Percentiles rank a stretch among this genome's conserved stretches.
phyloP scores from a whole-genome alignment of 2,797 vertebrate genomes.

The Ambastaia sidthimunki region DNA sequence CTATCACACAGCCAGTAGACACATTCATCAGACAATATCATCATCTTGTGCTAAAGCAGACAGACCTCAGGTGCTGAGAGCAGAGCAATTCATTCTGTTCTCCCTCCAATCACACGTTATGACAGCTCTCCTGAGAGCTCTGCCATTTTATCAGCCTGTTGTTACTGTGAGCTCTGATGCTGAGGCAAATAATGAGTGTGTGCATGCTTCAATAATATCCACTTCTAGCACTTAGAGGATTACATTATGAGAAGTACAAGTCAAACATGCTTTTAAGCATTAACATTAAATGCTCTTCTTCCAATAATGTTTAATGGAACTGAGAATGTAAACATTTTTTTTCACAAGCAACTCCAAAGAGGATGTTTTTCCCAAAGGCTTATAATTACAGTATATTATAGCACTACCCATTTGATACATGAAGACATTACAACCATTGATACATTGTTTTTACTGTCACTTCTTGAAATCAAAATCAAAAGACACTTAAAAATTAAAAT shows the following conservation, averaged over 20 bases:
- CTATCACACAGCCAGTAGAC: constrained; percentile 12
- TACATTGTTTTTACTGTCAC: too few relatives aligned
- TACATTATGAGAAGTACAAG: constrained; percentile 39
- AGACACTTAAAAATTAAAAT: too few relatives aligned
- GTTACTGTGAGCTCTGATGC: constrained; percentile 41
- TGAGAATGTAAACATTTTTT: neutral
- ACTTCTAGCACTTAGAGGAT: constrained; percentile 33
- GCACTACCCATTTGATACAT: too few relatives aligned
- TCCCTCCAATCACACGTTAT: constrained; percentile 37
- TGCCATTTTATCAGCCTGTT: constrained; percentile 54
- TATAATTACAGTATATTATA: too few relatives aligned
- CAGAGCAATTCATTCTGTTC: constrained; percentile 45
- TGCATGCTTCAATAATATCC: constrained; percentile 35
- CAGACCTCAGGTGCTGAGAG: constrained; percentile 52
- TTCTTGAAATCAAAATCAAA: too few relatives aligned
- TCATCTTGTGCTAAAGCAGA: constrained; percentile 42
- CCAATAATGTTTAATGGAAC: neutral
- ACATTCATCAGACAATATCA: constrained; percentile 35
- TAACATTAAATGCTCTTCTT: constrained; percentile 13
- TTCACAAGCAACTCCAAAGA: too few relatives aligned
- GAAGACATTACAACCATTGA: neutral
- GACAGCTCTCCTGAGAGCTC: constrained; percentile 41
- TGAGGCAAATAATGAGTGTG: constrained; percentile 42
- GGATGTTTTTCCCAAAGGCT: neutral
- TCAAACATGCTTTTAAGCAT: constrained; percentile 8